phyloP scores from a whole-genome alignment of 2,113 vertebrate genomes.

The Tetraodon nigroviridis region DNA sequence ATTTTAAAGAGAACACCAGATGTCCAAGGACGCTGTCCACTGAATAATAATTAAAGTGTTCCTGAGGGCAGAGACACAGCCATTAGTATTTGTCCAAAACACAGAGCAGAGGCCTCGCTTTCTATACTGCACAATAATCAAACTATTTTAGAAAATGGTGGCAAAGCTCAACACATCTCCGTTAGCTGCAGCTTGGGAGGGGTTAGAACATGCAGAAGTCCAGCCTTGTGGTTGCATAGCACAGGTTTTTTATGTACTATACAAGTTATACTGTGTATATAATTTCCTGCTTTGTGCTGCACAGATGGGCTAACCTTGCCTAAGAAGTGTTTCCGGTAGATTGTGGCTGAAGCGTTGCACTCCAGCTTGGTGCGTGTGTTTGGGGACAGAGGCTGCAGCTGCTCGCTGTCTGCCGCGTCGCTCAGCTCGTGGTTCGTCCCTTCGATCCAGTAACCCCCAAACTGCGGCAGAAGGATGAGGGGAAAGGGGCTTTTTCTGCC shows the following conservation, averaged over 20 bases:
- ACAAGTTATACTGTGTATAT: not conserved
- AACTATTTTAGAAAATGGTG: slow-evolving; percentile 45
- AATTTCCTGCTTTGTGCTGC: not conserved
- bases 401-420: slow-evolving; percentile 64
- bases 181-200: slow-evolving; percentile 29
- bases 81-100: slow-evolving; percentile 35
- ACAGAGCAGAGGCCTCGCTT: slow-evolving; percentile 4
- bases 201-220: too few species aligned
- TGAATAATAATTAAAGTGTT: slow-evolving; percentile 98
- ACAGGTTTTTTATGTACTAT: too few species aligned
- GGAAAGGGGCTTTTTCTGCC: slow-evolving; percentile 88
- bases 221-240: too few species aligned
- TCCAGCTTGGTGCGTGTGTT: slow-evolving; percentile 82
- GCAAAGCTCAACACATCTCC: slow-evolving; percentile 41
- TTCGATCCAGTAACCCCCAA: slow-evolving; percentile 98
- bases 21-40: slow-evolving; percentile 87
- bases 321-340: slow-evolving; percentile 92
- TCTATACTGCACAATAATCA: slow-evolving; percentile 9
- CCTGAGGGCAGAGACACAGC: slow-evolving; percentile 72
- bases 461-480: slow-evolving; percentile 94
- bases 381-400: slow-evolving; percentile 68
- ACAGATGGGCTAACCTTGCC: slow-evolving; percentile 82
- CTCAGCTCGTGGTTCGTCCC: slow-evolving; percentile 89
- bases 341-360: slow-evolving; percentile 83
- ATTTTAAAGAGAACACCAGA: slow-evolving; percentile 95